Percentiles rank a stretch among this genome's conserved stretches.
phyloP scores from a whole-genome alignment of 2,797 vertebrate genomes.

The Rhynchotus rufescens region DNA sequence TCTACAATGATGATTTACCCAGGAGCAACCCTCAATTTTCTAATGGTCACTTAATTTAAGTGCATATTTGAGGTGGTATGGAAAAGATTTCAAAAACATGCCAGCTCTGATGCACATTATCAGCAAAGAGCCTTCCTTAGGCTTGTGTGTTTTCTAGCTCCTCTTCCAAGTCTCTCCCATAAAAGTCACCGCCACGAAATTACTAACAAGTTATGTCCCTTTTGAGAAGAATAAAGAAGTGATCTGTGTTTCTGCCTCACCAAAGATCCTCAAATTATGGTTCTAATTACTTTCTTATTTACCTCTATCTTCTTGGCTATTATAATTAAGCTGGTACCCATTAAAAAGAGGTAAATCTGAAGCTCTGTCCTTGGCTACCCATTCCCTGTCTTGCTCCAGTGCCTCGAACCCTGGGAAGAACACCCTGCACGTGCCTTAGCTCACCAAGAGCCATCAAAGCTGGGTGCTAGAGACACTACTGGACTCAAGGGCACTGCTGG shows the following conservation, averaged over 20 bases:
- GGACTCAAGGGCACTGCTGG: not conserved
- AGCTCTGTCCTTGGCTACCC: not conserved
- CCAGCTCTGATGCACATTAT: conserved; percentile 13
- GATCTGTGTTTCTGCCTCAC: conserved; percentile 18
- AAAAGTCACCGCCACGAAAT: conserved; percentile 18
- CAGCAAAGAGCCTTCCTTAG: not conserved
- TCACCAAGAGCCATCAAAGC: not conserved
- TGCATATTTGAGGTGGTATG: not conserved
- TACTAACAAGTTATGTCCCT: conserved; percentile 28
- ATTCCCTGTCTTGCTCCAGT: not conserved
- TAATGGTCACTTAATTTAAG: conserved; percentile 53
- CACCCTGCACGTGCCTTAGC: not conserved
- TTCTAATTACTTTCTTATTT: conserved; percentile 74
- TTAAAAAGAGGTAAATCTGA: conserved; percentile 54
- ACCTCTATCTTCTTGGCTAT: conserved; percentile 41
- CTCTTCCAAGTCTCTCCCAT: conserved; percentile 53
- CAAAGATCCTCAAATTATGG: conserved; percentile 65
- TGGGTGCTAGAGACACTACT: not conserved
- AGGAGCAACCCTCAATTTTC: not conserved
- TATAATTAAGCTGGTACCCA: conserved; percentile 50
- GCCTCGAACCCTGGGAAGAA: not conserved
- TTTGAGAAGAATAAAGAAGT: conserved; percentile 69
- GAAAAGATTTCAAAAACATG: conserved; percentile 5
- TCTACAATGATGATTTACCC: not conserved
- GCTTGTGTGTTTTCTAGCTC: conserved; percentile 38